These are phyloP conservation scores for Opisthocomus hoazin DNA, from an alignment of 2,113 vertebrate species.

Conservation along the genomic window DNA sequence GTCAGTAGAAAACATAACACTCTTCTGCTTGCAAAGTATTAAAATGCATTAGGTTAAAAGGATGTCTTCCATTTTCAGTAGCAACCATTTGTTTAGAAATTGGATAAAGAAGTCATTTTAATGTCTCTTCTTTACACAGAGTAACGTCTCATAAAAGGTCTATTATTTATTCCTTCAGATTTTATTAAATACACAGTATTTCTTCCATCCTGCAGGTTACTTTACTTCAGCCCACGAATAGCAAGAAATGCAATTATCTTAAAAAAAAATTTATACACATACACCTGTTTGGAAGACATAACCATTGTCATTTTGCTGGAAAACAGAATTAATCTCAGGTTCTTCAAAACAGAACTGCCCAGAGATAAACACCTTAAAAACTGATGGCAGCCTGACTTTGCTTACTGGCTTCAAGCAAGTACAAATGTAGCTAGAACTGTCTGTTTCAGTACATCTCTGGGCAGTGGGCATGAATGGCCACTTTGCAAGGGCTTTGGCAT, in stretches of 20 bases:
- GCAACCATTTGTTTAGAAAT: not conserved
- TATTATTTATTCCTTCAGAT: constrained; percentile 22
- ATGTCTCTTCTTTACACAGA: not conserved
- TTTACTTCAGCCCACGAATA: not conserved
- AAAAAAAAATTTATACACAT: not conserved
- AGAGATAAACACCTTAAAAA: not conserved
- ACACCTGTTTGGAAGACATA: not conserved
- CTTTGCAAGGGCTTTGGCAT: not conserved
- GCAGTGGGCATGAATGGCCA: not conserved
- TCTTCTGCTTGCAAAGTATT: not conserved
- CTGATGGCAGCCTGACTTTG: not conserved
- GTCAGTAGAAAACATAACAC: not conserved
- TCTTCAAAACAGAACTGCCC: not conserved
- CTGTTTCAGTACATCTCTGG: not conserved
- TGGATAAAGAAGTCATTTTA: constrained; percentile 1
- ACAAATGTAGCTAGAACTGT: not conserved
- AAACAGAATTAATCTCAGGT: not conserved
- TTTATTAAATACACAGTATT: constrained; percentile 20
- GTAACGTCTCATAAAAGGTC: not conserved
- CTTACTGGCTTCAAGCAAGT: not conserved
- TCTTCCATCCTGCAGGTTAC: constrained; percentile 16
- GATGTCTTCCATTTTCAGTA: not conserved
- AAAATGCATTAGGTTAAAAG: constrained; percentile 2
- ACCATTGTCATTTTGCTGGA: not conserved
- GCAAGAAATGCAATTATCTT: not conserved